Evolutionary conservation across 2,113 vertebrate species (phyloP).

Genomic region (Orcinus orca): DNA sequence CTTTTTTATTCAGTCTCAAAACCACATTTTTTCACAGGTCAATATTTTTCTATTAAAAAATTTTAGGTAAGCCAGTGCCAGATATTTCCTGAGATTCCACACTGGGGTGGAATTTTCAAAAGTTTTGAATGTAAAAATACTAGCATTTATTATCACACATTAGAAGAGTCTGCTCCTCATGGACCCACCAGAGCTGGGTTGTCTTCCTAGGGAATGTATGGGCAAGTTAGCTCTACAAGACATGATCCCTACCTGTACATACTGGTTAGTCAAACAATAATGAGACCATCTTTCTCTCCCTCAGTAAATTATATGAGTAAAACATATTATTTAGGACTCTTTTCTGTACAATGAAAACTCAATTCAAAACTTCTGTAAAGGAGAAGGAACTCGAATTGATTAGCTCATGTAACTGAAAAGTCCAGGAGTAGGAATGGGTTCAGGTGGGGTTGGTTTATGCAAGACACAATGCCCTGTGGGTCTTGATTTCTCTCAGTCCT

Average conservation of each 20-base stretch:
- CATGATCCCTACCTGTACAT: background rate
- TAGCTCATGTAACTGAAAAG: background rate
- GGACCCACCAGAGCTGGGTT: background rate
- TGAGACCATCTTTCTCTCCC: background rate
- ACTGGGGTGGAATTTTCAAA: background rate
- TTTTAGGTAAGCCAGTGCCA: background rate
- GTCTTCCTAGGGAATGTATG: background rate
- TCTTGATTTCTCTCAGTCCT: background rate
- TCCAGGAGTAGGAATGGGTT: background rate
- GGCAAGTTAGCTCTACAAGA: background rate
- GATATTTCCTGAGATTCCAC: background rate
- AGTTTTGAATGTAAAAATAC: background rate
- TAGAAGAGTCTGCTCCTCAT: background rate
- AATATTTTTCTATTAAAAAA: background rate
- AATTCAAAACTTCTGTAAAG: background rate
- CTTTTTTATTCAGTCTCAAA: background rate
- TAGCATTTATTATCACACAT: background rate
- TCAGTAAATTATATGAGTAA: background rate
- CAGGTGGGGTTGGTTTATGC: background rate
- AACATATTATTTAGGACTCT: background rate
- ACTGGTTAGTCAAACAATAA: background rate
- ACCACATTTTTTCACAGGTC: background rate
- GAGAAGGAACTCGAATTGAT: background rate
- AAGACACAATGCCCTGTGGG: background rate
- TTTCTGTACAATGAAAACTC: background rate